Evolutionary conservation across 23 tunicate species (phyloP).

Genomic region (Ascidia mentula): DNA sequence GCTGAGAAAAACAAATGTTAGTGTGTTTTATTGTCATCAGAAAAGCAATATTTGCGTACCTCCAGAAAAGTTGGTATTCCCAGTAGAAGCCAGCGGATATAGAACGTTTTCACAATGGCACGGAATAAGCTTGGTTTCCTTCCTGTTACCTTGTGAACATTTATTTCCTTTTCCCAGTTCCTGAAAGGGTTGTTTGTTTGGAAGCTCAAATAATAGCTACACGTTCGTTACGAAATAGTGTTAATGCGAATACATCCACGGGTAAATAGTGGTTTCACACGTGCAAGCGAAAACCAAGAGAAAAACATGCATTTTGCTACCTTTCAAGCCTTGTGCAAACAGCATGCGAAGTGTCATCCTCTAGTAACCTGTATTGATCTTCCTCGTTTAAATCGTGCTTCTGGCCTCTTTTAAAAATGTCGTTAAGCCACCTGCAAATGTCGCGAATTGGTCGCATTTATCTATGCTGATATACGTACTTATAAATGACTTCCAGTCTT

Average conservation of each 20-base stretch:
- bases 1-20: slow-evolving; percentile 8
- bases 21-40: not conserved
- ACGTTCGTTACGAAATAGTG: too few species aligned
- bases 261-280: too few species aligned
- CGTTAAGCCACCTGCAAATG: slow-evolving; percentile 74
- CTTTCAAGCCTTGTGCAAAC: slow-evolving; percentile 33
- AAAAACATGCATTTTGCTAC: too few species aligned
- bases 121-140: not conserved
- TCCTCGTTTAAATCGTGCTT: slow-evolving; percentile 32
- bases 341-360: slow-evolving; percentile 31
- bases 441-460: too few species aligned
- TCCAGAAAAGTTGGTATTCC: not conserved
- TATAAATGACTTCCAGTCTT: too few species aligned
- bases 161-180: slow-evolving; percentile 1
- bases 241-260: too few species aligned
- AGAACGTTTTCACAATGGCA: slow-evolving; percentile 9
- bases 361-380: slow-evolving; percentile 44
- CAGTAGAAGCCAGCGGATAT: not conserved
- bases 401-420: slow-evolving; percentile 37
- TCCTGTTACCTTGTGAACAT: not conserved
- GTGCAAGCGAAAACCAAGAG: too few species aligned
- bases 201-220: too few species aligned
- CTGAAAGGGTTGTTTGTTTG: too few species aligned
- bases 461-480: too few species aligned
- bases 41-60: not conserved